These are phyloP conservation scores for Cheilosia vulpina DNA, from an alignment of 2,888 invertebrate species.

Conservation along the genomic window DNA sequence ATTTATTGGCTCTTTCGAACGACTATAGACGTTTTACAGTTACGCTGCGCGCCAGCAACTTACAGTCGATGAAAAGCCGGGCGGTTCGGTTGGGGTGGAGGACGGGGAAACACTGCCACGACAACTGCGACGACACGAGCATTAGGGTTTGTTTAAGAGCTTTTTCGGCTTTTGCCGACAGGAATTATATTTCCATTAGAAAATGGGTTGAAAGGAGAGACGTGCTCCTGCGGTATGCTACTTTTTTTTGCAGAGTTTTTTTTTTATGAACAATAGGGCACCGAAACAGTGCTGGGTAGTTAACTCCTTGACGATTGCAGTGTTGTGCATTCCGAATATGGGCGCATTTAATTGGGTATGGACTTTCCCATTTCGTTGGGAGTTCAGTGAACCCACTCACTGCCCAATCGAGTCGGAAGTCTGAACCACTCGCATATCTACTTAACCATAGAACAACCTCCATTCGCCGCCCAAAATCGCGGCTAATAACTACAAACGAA, in stretches of 20 bases:
- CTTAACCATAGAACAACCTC: slow-evolving; percentile 2
- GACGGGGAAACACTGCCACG: slow-evolving; percentile 27
- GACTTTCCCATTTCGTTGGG: background rate
- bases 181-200: slow-evolving; percentile 67
- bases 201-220: slow-evolving; percentile 62
- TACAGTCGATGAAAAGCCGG: slow-evolving; percentile 17
- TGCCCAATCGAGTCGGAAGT: background rate
- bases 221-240: slow-evolving; percentile 34
- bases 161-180: slow-evolving; percentile 50
- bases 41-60: slow-evolving; percentile 25
- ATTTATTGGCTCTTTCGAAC: slow-evolving; percentile 62
- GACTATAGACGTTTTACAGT: slow-evolving; percentile 56
- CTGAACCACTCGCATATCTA: background rate
- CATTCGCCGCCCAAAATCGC: background rate
- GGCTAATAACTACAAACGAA: slow-evolving; percentile 4
- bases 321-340: slow-evolving; percentile 9
- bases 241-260: background rate
- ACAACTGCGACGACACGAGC: slow-evolving; percentile 64
- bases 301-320: slow-evolving; percentile 34
- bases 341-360: no score
- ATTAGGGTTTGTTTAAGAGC: slow-evolving; percentile 71
- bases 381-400: background rate
- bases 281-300: slow-evolving; percentile 24
- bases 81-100: background rate
- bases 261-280: slow-evolving; percentile 22